A percentile compares a stretch with the other conserved stretches of the same genome.
Conservation (phyloP, 2,113 vertebrate species). For the Myotis brandtii region DNA sequence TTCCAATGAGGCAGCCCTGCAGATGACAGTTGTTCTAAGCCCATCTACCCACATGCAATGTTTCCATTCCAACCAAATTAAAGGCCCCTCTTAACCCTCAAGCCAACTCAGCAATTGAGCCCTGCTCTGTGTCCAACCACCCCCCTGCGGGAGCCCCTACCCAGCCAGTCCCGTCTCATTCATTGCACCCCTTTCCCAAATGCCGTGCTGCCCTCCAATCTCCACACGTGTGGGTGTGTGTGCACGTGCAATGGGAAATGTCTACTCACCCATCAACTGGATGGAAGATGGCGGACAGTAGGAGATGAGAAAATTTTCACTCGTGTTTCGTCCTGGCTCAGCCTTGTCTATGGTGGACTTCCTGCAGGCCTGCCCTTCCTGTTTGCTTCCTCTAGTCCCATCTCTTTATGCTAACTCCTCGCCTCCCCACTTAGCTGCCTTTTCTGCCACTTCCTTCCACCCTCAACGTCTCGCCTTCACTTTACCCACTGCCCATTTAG, state of each 20-base stretch:
- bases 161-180: not conserved
- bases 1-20: not conserved
- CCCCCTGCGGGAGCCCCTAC: accelerated
- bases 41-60: accelerated
- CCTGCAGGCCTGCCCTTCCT: not conserved
- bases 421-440: accelerated
- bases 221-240: no score
- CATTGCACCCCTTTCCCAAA: not conserved
- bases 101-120: no score
- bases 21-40: not conserved
- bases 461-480: accelerated
- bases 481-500: accelerated
- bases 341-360: accelerated
- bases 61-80: not conserved
- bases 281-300: no score
- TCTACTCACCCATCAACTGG: no score
- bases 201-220: accelerated
- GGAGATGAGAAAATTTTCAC: not conserved
- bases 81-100: not conserved
- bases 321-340: not conserved
- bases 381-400: not conserved
- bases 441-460: not conserved
- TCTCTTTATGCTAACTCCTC: no score
- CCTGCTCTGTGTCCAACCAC: accelerated
- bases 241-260: no score